A percentile compares a stretch with the other conserved stretches of the same genome.
Conservation (phyloP, 2,797 vertebrate species). For the Coranthus polyacanthus region DNA sequence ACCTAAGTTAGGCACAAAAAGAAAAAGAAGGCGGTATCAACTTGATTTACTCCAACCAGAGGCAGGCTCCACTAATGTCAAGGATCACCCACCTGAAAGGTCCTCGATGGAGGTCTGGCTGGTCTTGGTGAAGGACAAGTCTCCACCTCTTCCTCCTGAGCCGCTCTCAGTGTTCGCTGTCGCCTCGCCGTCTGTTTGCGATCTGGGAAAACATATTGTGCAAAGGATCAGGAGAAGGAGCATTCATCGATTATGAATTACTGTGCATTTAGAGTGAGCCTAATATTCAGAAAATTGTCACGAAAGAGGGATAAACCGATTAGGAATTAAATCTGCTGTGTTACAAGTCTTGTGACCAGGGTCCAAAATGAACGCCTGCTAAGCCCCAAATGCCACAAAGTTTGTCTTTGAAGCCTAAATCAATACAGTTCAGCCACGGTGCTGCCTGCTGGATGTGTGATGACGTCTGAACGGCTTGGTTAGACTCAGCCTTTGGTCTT, state of each 20-base stretch:
- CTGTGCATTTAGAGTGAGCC: slow-evolving; percentile 45
- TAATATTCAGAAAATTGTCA: slow-evolving; percentile 63
- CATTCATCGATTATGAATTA: slow-evolving; percentile 58
- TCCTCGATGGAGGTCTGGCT: slow-evolving; percentile 91
- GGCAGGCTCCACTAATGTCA: no score
- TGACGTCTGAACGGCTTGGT: slow-evolving; percentile 41
- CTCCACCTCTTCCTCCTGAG: slow-evolving; percentile 85
- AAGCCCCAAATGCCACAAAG: slow-evolving; percentile 48
- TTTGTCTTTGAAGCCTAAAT: slow-evolving; percentile 69
- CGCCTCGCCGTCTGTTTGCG: slow-evolving; percentile 93
- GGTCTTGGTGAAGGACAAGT: slow-evolving; percentile 89
- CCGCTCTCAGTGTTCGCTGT: slow-evolving; percentile 83
- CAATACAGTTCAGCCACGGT: slow-evolving; percentile 40
- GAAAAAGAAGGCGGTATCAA: not conserved
- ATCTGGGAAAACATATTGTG: slow-evolving; percentile 81
- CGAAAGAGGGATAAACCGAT: slow-evolving; percentile 70
- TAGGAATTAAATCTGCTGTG: slow-evolving; percentile 64
- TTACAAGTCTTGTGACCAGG: slow-evolving; percentile 72
- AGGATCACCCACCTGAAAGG: slow-evolving; percentile 86
- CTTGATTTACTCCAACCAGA: no score
- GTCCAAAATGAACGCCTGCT: slow-evolving; percentile 48
- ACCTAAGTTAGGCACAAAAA: slow-evolving; percentile 72
- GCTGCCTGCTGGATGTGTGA: slow-evolving; percentile 21
- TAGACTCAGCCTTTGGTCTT: slow-evolving; percentile 46
- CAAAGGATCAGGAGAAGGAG: slow-evolving; percentile 31